These are phyloP conservation scores for Camponotus fellah DNA, from an alignment of 2,888 invertebrate genomes.

Conservation along the genomic window DNA sequence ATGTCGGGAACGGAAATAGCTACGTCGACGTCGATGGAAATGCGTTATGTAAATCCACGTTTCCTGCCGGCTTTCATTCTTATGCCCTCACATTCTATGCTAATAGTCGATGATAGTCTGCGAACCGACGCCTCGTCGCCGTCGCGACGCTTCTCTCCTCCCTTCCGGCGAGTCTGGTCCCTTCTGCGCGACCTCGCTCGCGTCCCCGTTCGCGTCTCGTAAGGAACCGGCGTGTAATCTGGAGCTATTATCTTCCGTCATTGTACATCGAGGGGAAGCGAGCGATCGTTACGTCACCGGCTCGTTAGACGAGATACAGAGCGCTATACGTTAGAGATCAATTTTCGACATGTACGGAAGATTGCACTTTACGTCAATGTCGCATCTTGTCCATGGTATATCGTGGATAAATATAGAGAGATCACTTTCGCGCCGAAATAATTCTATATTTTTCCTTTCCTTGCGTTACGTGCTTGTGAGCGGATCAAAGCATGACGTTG, in stretches of 20 bases:
- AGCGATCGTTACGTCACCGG: constrained; percentile 22
- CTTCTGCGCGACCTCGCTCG: constrained; percentile 2
- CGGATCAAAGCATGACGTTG: constrained; percentile 1
- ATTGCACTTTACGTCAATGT: constrained; percentile 38
- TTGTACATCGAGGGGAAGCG: constrained; percentile 25
- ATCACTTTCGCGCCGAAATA: constrained; percentile 25
- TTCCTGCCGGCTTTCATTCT: constrained; percentile 81
- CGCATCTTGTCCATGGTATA: neutral
- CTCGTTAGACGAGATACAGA: constrained; percentile 13
- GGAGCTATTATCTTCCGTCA: constrained; percentile 28
- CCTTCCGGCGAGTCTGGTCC: neutral
- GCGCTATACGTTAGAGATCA: constrained; percentile 25
- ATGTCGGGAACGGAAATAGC: constrained; percentile 78
- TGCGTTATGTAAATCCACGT: constrained; percentile 83
- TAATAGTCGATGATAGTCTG: constrained; percentile 53
- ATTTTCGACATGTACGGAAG: constrained; percentile 41
- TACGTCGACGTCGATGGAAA: constrained; percentile 82
- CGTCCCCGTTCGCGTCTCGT: constrained; percentile 17
- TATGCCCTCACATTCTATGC: constrained; percentile 75
- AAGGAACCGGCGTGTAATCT: constrained; percentile 37
- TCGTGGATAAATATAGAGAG: constrained; percentile 34
- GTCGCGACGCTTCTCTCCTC: constrained; percentile 48
- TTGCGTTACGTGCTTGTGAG: neutral
- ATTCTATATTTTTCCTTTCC: neutral
- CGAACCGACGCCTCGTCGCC: constrained; percentile 37